Evolutionary conservation across 2,888 invertebrate genomes (phyloP), one percentile per base, ranked within the genome.

Genomic region (Dicyrtoma fusca): DNA sequence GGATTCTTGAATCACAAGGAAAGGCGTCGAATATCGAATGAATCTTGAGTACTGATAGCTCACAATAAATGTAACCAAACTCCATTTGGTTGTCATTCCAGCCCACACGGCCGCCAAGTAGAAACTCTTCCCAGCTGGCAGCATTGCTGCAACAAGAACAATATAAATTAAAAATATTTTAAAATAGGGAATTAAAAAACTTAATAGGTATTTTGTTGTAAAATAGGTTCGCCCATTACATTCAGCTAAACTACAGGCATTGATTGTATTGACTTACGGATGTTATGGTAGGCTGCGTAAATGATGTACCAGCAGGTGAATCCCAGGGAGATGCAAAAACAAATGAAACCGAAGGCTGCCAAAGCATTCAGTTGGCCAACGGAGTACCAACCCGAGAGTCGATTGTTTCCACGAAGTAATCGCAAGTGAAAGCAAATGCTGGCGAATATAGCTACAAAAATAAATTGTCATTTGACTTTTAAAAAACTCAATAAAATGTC

Each of bases 41-140:
- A 78, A 73, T 44, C 80, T 63, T 8, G 80, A 74, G 51, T 79
- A 79, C 34, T 78, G 76, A 68, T 77, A 78, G 69, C 76, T 75
- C 13, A 76, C 47, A 44, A 80, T 69, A 51, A 75, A 78, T 21
- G 76, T 14, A 21, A 69, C 69, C 21, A 80, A 71, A 23, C 76
- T 75, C 81, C 81, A 81, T 75, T 81, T 81, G 4, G 76, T 73
- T 2, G 80, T 77, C 79, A 81, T 79, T 21, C 77, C 79, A 1
- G 80, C 74, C 81, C 81, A 81, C 3, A 81, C 81, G 3, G 80
- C 80, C 1, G 81, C 78, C 10, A 81, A 69, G 51, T 78, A 80
- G 61, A 75, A 79, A 73, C 81, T 81, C 47, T 65, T 65, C 23
- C 55, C 72, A 0, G 76, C 80, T 6, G 81, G 81, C 10, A 81